Conservation (phyloP, 2,113 vertebrate genomes). For the Noctilio leporinus region DNA sequence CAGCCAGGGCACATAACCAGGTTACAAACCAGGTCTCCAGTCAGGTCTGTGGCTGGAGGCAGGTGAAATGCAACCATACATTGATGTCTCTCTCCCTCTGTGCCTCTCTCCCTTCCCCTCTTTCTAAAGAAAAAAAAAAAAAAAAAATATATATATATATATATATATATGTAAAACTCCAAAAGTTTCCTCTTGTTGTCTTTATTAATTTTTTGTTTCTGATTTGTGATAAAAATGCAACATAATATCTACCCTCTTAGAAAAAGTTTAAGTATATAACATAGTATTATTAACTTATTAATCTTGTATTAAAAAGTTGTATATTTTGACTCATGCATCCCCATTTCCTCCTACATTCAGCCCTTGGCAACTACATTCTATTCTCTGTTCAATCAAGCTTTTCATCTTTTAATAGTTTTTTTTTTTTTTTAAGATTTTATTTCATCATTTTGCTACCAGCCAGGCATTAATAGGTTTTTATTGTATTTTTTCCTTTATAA, state of each 20-base stretch:
- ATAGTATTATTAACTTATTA: background rate
- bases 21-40: too few relatives aligned
- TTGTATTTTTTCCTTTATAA: background rate
- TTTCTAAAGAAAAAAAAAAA: too few relatives aligned
- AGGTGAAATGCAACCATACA: too few relatives aligned
- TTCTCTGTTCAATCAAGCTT: background rate
- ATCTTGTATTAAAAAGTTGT: background rate
- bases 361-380: background rate
- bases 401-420: background rate
- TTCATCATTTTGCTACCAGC: too few relatives aligned
- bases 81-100: too few relatives aligned
- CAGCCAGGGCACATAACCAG: too few relatives aligned
- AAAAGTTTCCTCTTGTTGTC: background rate
- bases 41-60: too few relatives aligned
- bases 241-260: background rate
- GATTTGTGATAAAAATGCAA: background rate
- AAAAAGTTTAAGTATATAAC: background rate
- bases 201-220: background rate
- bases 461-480: background rate
- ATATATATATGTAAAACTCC: too few relatives aligned
- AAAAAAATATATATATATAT: too few relatives aligned
- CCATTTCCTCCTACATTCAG: fast-evolving
- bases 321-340: background rate
- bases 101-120: too few relatives aligned
- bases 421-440: background rate